Evolutionary conservation across 2,888 invertebrate species (phyloP).

Genomic region (Brenthis daphne): DNA sequence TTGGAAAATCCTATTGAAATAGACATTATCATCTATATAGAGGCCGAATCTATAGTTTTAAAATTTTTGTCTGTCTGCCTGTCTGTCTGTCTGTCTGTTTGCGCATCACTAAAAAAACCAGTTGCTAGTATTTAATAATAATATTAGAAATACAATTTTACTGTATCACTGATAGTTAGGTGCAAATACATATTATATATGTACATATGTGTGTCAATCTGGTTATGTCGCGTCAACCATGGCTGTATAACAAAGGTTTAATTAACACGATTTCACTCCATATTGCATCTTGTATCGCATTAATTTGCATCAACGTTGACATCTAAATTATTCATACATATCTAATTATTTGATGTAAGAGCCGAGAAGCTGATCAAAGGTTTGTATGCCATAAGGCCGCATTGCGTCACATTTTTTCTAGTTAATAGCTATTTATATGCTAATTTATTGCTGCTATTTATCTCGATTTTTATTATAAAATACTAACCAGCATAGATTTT

Average conservation of each 20-base stretch:
- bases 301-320: slow-evolving; percentile 7
- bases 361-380: neutral
- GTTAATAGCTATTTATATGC: too few relatives aligned
- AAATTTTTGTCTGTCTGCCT: too few relatives aligned
- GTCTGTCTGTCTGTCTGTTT: too few relatives aligned
- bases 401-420: too few relatives aligned
- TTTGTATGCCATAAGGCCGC: neutral
- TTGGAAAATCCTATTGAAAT: too few relatives aligned
- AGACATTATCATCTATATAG: too few relatives aligned
- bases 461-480: too few relatives aligned
- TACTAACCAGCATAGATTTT: too few relatives aligned
- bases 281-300: slow-evolving; percentile 15
- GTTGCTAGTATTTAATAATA: neutral
- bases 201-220: neutral
- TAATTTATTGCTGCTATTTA: too few relatives aligned
- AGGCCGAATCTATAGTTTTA: too few relatives aligned
- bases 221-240: neutral
- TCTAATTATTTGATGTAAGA: neutral
- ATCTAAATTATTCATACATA: slow-evolving; percentile 7
- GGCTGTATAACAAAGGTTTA: slow-evolving; percentile 12
- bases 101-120: too few relatives aligned
- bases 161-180: neutral
- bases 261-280: slow-evolving; percentile 17
- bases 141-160: neutral
- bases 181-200: too few relatives aligned